These are phyloP conservation scores for Hirtodrosophila alboralis DNA, from an alignment of 2,888 invertebrate species.

Conservation along the genomic window DNA sequence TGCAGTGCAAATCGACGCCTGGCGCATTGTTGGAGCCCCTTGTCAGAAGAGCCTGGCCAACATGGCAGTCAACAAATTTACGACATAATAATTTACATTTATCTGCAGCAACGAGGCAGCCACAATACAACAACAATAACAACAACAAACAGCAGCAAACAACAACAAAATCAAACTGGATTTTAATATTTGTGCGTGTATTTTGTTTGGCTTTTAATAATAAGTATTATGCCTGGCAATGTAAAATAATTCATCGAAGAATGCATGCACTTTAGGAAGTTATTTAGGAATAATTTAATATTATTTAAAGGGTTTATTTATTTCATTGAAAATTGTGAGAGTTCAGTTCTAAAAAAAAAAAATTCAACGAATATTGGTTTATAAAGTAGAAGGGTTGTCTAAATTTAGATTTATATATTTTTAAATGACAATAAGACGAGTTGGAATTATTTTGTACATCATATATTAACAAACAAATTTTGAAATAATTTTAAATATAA, in stretches of 20 bases:
- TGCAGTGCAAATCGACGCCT: slow-evolving; percentile 53
- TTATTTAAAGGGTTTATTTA: too few species aligned
- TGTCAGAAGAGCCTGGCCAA: slow-evolving; percentile 63
- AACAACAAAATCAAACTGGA: slow-evolving; percentile 53
- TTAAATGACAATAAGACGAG: too few species aligned
- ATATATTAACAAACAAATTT: too few species aligned
- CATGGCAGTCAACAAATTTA: slow-evolving; percentile 80
- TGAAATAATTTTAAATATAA: too few species aligned
- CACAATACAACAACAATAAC: slow-evolving; percentile 47
- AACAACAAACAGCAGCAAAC: slow-evolving; percentile 34
- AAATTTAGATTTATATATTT: too few species aligned
- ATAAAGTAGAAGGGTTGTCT: too few species aligned
- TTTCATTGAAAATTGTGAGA: too few species aligned
- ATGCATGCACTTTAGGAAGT: slow-evolving; percentile 19
- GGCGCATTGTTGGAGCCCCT: slow-evolving; percentile 65
- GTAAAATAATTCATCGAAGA: slow-evolving; percentile 12
- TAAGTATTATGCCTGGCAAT: too few species aligned
- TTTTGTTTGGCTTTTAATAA: slow-evolving; percentile 30
- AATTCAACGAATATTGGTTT: too few species aligned
- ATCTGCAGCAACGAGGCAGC: slow-evolving; percentile 81
- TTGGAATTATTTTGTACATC: too few species aligned
- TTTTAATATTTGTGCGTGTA: slow-evolving; percentile 53
- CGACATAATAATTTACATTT: slow-evolving; percentile 84
- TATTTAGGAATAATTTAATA: too few species aligned
- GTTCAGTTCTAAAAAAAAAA: too few species aligned